Base-by-base conservation (phyloP, 2,797 vertebrate species). In the Harpagifer antarcticus region DNA sequence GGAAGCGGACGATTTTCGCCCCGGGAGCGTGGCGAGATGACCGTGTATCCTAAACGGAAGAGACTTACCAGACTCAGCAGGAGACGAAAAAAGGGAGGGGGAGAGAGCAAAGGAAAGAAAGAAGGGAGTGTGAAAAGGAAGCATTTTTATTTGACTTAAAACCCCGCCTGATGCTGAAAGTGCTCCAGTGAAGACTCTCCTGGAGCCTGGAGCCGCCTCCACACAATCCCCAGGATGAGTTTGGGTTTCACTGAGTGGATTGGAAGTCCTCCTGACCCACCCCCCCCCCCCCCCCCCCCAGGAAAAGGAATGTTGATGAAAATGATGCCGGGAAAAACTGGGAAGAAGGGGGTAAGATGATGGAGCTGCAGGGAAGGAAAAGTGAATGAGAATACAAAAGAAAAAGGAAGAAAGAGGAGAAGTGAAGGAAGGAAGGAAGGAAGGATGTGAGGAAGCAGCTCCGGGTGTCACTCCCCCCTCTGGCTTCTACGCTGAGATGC, bases 401-500 rank as follows among this genome's bases (percentile, higher is more conserved):
- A 59, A 57, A 50, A 42, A 63, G 23, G 23, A 9, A 31, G n/a
- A 4, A n/a, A 40, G 11, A 64, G 23, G 55, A 50, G 20, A 14
- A 23, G 16, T 23, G 11, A 15, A 1, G 15, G 10, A 20, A 12
- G 53, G 43, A 23, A 3, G 23, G n/a, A n/a, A n/a, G n/a, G n/a
- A n/a, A n/a, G 43, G 13, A 53, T 0, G 44, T 54, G 16, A 50
- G 48, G 69, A 67, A 56, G 72, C 44, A 60, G 66, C 71, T 66
- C 52, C 9, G 55, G 44, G 63, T 71, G 69, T 73, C 60, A 33
- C 49, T 53, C 70, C 52, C 60, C 72, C 82, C 62, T 68, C 65
- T 37, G 78, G 81, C 82, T 63, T 5, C 59, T 88, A 70, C 70
- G 74, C 74, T 45, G 55, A 83, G 79, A 89, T 85, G 71, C 61